Base-by-base conservation (phyloP, 92 coral and sea anemone species). In the Parazoanthus atlanticus region DNA sequence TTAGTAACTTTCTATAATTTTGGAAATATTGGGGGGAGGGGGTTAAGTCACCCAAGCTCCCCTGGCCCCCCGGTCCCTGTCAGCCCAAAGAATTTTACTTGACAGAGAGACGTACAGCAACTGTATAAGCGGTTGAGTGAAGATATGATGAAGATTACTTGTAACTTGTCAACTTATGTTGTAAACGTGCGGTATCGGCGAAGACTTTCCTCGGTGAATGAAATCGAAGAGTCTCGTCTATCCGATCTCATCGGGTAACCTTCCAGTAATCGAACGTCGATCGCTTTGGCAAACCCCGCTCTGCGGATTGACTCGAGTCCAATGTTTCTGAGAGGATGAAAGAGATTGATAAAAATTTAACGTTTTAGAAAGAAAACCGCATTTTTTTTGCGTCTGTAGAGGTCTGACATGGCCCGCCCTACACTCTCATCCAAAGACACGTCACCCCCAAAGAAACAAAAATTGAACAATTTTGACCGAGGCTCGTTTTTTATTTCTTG, bases 251-350 rank as follows among this genome's bases (percentile, higher is more conserved):
- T 58, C 33, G 99, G 99, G 78, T 97, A 97, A 7, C 95, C 99
- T 40, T 91, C 95, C 75, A 97, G 19, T 70, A 90, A 65, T 29
- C 99, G 94, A 15, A 97, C 99, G 73, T 97, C 99, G 49, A 93
- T 93, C 3, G 93, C 92, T 77, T 92, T 85, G 70, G 91, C 89
- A 74, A 90, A 95, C 4, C 97, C 97, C 6, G 99, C 99, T 82
- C 94, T 88, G 85, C 91, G 77, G 82, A 97, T 93, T 7, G 98
- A 91, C 69, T 97, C 94, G 25, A 97, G 93, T 43, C 99, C 99
- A 91, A 97, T 97, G 49, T 97, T 92, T 29, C 99, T 97, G 76
- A 52, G 80, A 80, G 75, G 32, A 81, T 12, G 70, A 80, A 74
- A 3, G 17, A 54, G 33, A 84, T 32, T 77, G 52, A 26, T 9